These are phyloP conservation scores for Bos javanicus DNA, from an alignment of 2,113 vertebrate genomes.

Conservation along the genomic window DNA sequence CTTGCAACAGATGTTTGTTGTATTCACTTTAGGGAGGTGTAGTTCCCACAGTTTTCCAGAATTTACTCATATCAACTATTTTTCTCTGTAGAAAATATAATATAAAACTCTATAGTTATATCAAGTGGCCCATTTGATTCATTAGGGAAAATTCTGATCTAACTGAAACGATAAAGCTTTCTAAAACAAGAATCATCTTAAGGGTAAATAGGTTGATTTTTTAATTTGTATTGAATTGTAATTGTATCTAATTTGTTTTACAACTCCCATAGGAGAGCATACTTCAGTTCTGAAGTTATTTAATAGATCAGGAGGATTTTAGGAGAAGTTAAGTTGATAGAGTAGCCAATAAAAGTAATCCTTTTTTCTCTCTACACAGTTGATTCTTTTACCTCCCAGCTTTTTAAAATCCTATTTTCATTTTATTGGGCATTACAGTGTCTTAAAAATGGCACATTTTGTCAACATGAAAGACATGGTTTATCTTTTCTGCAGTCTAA, in stretches of 20 bases:
- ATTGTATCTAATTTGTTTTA: conserved; percentile 70
- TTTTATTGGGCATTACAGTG: background rate
- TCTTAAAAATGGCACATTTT: conserved; percentile 10
- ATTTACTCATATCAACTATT: conserved; percentile 45
- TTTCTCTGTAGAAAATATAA: conserved; percentile 52
- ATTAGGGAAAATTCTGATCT: conserved; percentile 36
- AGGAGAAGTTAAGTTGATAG: conserved; percentile 57
- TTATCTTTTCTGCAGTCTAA: background rate
- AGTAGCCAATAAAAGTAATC: conserved; percentile 60
- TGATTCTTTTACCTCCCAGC: background rate
- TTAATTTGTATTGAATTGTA: conserved; percentile 66
- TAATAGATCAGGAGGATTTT: conserved; percentile 56
- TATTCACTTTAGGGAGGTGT: conserved; percentile 69
- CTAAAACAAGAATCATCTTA: conserved; percentile 31
- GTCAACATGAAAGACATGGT: background rate
- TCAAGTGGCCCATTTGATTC: background rate
- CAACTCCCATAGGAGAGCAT: conserved; percentile 47
- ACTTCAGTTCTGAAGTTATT: conserved; percentile 68
- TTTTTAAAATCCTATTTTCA: conserved; percentile 36
- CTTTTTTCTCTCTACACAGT: background rate
- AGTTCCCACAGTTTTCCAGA: conserved; percentile 70
- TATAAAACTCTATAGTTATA: conserved; percentile 12
- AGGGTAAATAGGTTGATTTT: conserved; percentile 28
- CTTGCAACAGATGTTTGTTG: conserved; percentile 79
- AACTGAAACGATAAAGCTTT: conserved; percentile 44